Conservation (phyloP, 23 tunicate species). For the Halocynthia aurantium region DNA sequence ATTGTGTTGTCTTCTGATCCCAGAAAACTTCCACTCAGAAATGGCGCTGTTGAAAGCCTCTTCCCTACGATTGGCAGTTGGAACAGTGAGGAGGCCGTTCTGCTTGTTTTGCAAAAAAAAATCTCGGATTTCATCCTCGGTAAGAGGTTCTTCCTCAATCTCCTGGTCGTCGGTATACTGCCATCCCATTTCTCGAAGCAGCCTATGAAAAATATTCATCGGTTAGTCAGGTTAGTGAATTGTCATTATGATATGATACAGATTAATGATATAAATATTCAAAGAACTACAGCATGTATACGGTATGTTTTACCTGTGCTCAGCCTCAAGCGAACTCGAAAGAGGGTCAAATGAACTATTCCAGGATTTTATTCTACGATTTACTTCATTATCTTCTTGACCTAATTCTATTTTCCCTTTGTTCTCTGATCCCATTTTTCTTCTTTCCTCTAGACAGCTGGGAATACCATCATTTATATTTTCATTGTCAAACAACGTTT, state of each 20-base stretch:
- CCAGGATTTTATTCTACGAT: too few relatives aligned
- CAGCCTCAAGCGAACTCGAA: constrained; percentile 5
- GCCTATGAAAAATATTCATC: neutral
- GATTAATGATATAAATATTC: neutral
- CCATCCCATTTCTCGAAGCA: constrained; percentile 14
- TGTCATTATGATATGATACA: too few relatives aligned
- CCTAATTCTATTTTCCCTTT: too few relatives aligned
- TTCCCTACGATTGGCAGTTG: constrained; percentile 28
- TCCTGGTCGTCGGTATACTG: neutral
- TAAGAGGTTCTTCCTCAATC: constrained; percentile 41
- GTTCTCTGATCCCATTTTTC: too few relatives aligned
- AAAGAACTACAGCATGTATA: neutral
- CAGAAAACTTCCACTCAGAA: constrained; percentile 36
- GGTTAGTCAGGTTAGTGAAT: too few relatives aligned
- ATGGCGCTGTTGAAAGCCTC: constrained; percentile 44
- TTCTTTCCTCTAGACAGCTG: too few relatives aligned
- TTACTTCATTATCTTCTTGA: too few relatives aligned
- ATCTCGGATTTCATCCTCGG: constrained; percentile 63
- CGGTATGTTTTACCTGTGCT: neutral
- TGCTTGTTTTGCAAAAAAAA: constrained; percentile 34
- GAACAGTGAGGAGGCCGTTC: constrained; percentile 33
- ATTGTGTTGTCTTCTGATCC: neutral
- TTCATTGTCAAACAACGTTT: too few relatives aligned
- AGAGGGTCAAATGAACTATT: neutral
- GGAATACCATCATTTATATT: too few relatives aligned